These are phyloP conservation scores for Cranoglanis bouderius DNA, from an alignment of 2,113 vertebrate genomes.

Conservation along the genomic window DNA sequence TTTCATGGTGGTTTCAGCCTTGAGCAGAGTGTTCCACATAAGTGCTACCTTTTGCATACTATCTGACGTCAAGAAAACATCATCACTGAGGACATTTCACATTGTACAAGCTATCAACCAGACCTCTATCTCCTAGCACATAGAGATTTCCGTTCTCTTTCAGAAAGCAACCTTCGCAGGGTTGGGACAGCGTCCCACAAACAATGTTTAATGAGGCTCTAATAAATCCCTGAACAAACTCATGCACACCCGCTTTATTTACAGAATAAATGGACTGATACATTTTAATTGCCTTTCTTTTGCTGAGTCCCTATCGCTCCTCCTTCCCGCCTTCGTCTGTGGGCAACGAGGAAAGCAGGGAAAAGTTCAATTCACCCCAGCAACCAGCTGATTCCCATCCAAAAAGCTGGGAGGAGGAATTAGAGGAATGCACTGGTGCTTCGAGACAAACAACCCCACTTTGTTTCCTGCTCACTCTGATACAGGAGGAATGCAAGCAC, in stretches of 20 bases:
- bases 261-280: neutral
- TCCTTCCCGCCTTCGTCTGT: neutral
- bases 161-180: neutral
- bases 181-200: neutral
- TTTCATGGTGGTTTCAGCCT: neutral
- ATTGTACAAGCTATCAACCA: neutral
- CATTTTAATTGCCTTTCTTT: neutral
- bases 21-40: neutral
- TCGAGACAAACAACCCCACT: constrained; percentile 85
- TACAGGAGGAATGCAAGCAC: constrained; percentile 56
- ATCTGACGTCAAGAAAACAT: neutral
- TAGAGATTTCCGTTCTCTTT: neutral
- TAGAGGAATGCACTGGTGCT: constrained; percentile 93
- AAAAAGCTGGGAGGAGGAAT: constrained; percentile 84
- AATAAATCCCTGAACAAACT: neutral
- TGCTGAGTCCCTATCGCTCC: neutral
- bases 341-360: constrained; percentile 73
- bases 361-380: constrained; percentile 86
- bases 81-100: neutral
- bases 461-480: constrained; percentile 68
- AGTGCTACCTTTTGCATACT: neutral
- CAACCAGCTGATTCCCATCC: constrained; percentile 91
- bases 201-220: neutral
- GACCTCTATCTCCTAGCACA: neutral
- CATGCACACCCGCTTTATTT: neutral